Conservation (phyloP, 2,888 invertebrate species). For the Agonopterix alstromeriana region DNA sequence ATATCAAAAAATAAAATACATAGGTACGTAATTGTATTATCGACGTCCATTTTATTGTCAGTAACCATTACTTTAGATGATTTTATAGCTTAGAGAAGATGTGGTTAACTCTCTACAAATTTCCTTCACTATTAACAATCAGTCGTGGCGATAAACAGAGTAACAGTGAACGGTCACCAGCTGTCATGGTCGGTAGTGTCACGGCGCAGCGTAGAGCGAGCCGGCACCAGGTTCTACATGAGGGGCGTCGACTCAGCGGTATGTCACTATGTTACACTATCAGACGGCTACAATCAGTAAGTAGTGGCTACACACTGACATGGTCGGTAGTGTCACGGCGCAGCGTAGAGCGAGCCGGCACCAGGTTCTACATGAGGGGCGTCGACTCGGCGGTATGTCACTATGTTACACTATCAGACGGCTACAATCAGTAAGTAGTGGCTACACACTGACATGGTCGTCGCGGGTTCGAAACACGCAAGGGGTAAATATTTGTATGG, state of each 20-base stretch:
- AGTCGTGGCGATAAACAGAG: constrained; percentile 87
- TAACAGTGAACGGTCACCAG: constrained; percentile 86
- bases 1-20: no score
- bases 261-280: background rate
- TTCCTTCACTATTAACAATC: constrained; percentile 28
- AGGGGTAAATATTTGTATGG: no score
- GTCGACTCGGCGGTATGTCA: constrained; percentile 80
- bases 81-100: no score
- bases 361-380: constrained; percentile 92
- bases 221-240: constrained; percentile 92
- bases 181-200: constrained; percentile 94
- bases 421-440: no score
- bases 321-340: constrained; percentile 95
- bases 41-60: no score
- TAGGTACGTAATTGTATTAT: no score
- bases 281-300: no score
- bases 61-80: no score
- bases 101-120: background rate
- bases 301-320: no score
- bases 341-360: constrained; percentile 91
- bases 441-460: no score
- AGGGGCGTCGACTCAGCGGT: constrained; percentile 89
- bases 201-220: constrained; percentile 89
- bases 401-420: no score
- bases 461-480: no score